Evolutionary conservation across 2,888 invertebrate species (phyloP).

Genomic region (Eupsilia transversa): DNA sequence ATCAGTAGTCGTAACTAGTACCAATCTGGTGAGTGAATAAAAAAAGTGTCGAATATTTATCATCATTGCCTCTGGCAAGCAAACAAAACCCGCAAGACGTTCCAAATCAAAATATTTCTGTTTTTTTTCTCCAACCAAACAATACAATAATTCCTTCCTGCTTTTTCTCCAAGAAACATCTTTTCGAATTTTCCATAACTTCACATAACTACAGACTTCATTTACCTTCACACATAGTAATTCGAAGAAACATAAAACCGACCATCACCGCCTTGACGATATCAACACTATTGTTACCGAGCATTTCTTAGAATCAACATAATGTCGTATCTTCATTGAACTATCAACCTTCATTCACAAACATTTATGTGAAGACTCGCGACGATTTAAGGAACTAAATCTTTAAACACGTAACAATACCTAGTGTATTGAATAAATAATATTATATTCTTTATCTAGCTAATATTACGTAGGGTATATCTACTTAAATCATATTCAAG

Average conservation of each 20-base stretch:
- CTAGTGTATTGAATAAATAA: not conserved
- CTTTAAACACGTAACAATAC: not conserved
- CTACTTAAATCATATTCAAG: no score
- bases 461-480: not conserved
- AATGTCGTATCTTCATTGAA: conserved; percentile 38
- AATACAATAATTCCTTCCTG: no score
- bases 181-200: not conserved
- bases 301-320: conserved; percentile 45
- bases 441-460: not conserved
- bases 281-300: conserved; percentile 51
- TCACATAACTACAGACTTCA: conserved; percentile 7
- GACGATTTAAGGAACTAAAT: not conserved
- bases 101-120: not conserved
- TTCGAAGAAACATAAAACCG: conserved; percentile 51
- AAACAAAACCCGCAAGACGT: no score
- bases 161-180: not conserved
- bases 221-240: conserved; percentile 18
- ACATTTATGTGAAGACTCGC: not conserved
- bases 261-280: conserved; percentile 21
- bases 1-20: not conserved
- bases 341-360: conserved; percentile 21
- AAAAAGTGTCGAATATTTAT: not conserved
- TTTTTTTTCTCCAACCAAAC: not conserved
- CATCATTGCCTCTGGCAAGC: not conserved
- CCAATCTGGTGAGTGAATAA: not conserved